A percentile compares a stretch with the other conserved stretches of the same genome.
Evolutionary conservation across 1,140 invertebrate species (phyloP).

Genomic region (Euura lappo): DNA sequence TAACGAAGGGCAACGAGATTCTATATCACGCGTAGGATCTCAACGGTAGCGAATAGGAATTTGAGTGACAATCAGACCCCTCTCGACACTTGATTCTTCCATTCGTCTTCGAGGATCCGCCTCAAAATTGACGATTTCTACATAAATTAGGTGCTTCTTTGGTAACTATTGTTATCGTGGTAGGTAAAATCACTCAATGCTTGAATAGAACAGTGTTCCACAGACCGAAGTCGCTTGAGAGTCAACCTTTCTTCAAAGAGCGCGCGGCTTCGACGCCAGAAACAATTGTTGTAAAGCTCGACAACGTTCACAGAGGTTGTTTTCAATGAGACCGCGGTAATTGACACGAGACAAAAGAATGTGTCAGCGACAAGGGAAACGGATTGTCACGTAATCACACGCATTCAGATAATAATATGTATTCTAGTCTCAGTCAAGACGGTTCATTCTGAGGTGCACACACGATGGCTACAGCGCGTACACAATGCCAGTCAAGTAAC

Average conservation of each 20-base stretch:
- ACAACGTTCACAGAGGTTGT: constrained; percentile 8
- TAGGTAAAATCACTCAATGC: too few relatives aligned
- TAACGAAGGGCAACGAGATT: background rate
- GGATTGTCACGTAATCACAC: constrained; percentile 2
- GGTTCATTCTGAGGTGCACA: background rate
- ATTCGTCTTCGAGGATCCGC: background rate
- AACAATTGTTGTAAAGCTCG: background rate
- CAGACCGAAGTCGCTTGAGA: too few relatives aligned
- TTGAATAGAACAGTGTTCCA: too few relatives aligned
- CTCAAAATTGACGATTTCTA: too few relatives aligned
- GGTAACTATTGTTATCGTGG: too few relatives aligned
- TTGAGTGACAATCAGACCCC: background rate
- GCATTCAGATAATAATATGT: constrained; percentile 9
- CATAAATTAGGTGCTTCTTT: too few relatives aligned
- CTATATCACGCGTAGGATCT: background rate
- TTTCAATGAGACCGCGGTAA: constrained; percentile 36
- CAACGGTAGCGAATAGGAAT: background rate
- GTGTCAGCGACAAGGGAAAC: constrained; percentile 15
- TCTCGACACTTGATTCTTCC: background rate
- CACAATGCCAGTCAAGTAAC: background rate
- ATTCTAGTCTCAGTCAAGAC: background rate
- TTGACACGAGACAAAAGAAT: constrained; percentile 39
- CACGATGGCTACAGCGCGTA: background rate
- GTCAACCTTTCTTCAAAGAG: background rate
- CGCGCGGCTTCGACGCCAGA: background rate